These are phyloP conservation scores for Leptopilina clavipes DNA, from an alignment of 1,140 invertebrate genomes.

Conservation along the genomic window DNA sequence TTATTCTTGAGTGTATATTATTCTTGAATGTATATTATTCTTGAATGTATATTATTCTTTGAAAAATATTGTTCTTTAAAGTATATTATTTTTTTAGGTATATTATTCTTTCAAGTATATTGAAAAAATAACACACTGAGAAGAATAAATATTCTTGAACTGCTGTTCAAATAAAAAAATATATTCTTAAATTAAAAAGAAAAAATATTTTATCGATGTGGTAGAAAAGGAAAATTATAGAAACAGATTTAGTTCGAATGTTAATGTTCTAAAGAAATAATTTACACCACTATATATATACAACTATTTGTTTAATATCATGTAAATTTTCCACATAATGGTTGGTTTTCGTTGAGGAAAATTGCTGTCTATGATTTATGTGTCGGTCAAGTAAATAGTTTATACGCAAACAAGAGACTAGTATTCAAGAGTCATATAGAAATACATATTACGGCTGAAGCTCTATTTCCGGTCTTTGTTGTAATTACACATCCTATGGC, in stretches of 20 bases:
- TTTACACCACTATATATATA: neutral
- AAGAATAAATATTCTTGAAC: no score
- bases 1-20: no score
- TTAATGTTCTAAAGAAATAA: neutral
- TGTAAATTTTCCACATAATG: slow-evolving; percentile 45
- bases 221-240: neutral
- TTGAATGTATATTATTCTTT: no score
- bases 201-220: neutral
- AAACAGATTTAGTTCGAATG: neutral
- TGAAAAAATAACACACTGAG: no score
- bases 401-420: neutral
- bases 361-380: slow-evolving; percentile 36
- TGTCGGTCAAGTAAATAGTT: slow-evolving; percentile 7
- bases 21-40: no score
- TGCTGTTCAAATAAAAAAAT: neutral
- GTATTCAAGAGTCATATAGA: slow-evolving; percentile 4
- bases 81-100: no score
- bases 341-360: slow-evolving; percentile 41
- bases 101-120: no score
- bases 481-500: neutral
- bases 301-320: slow-evolving; percentile 38
- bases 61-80: no score
- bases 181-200: neutral
- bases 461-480: neutral
- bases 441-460: neutral